Conservation (phyloP, 2,797 vertebrate species). For the Chiroxiphia lanceolata region DNA sequence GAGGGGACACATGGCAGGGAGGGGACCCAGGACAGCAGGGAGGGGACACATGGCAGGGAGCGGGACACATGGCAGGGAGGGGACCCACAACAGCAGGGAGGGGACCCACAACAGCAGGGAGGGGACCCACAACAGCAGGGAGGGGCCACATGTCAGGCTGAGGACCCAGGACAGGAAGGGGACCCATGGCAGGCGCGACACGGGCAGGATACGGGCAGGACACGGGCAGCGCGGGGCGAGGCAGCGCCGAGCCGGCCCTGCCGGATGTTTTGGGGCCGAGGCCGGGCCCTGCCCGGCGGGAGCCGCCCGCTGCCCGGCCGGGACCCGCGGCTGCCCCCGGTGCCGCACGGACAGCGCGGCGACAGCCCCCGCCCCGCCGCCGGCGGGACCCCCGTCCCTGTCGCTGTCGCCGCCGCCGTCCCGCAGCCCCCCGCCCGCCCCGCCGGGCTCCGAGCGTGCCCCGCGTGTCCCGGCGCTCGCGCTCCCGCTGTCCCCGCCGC, state of each 20-base stretch:
- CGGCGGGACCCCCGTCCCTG: not conserved
- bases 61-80: too few species aligned
- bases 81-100: not conserved
- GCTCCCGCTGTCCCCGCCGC: not conserved
- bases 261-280: constrained; percentile 30
- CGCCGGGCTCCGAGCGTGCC: not conserved
- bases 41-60: too few species aligned
- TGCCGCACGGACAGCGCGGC: not conserved
- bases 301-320: not conserved
- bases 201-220: not conserved
- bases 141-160: not conserved
- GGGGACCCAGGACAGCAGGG: too few species aligned
- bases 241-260: not conserved
- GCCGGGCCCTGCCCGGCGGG: not conserved
- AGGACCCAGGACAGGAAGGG: not conserved
- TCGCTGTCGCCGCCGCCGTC: not conserved
- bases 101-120: too few species aligned
- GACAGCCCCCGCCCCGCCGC: not conserved
- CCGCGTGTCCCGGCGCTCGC: too few species aligned
- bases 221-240: not conserved
- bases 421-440: not conserved
- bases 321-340: not conserved
- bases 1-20: too few species aligned
- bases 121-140: not conserved
- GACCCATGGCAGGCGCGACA: not conserved